These are phyloP conservation scores for Chrysogorgia sp. DNA, from an alignment of 92 coral and sea anemone genomes.

Conservation along the genomic window DNA sequence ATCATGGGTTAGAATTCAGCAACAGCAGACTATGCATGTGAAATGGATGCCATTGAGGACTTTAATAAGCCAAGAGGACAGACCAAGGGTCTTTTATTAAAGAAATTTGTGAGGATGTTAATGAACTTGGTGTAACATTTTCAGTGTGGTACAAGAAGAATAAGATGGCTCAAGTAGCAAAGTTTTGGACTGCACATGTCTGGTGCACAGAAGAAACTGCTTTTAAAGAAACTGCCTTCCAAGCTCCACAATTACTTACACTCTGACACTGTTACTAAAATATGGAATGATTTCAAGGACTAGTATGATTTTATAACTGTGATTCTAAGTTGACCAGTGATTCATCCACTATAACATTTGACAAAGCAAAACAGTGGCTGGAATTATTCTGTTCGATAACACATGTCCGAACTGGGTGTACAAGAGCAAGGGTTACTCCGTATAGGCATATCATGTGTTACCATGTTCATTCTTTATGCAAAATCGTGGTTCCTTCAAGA, in stretches of 20 bases:
- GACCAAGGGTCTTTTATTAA: conserved; percentile 47
- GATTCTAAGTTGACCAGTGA: conserved; percentile 40
- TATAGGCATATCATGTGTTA: conserved; percentile 61
- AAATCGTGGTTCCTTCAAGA: conserved; percentile 46
- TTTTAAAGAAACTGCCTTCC: conserved; percentile 32
- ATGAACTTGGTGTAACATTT: conserved; percentile 61
- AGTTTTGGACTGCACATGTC: conserved; percentile 46
- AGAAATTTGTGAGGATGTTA: too few species aligned
- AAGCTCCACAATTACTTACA: conserved; percentile 18
- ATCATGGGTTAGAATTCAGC: conserved; percentile 43
- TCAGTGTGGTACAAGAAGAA: conserved; percentile 52
- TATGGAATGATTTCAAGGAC: conserved; percentile 44
- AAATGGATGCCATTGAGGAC: conserved; percentile 43
- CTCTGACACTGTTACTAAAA: conserved; percentile 43
- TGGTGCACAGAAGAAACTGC: conserved; percentile 50
- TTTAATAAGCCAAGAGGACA: conserved; percentile 18
- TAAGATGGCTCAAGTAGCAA: conserved; percentile 48
- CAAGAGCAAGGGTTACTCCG: conserved; percentile 55
- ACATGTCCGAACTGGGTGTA: conserved; percentile 47
- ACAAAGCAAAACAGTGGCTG: conserved; percentile 59
- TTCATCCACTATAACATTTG: conserved; percentile 31
- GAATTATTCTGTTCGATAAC: conserved; percentile 23
- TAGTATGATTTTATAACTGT: conserved; percentile 42
- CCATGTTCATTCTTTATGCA: conserved; percentile 61
- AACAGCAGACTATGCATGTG: conserved; percentile 38